A percentile compares a stretch with the other conserved stretches of the same genome.
Conservation (phyloP, 2,797 vertebrate genomes). For the Tinamus major region DNA sequence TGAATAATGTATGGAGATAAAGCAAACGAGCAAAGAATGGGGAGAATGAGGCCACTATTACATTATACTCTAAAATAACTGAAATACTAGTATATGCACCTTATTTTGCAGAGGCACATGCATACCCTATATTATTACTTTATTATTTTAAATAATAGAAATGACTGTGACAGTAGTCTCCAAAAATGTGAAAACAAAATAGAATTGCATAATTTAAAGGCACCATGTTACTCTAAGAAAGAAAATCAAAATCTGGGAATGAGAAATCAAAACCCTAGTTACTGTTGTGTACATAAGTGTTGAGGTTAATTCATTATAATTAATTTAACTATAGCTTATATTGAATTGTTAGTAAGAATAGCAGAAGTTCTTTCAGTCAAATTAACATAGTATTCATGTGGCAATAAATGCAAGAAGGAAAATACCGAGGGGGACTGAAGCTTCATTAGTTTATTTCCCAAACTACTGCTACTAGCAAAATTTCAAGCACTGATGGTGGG, state of each 20-base stretch:
- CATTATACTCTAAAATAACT: background rate
- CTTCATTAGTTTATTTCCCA: constrained; percentile 24
- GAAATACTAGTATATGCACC: background rate
- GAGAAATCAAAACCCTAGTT: background rate
- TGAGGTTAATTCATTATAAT: background rate
- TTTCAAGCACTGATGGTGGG: background rate
- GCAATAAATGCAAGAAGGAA: background rate
- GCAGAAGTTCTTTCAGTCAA: background rate
- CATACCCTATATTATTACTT: background rate
- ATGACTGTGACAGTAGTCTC: background rate
- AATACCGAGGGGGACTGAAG: background rate
- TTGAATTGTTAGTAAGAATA: background rate
- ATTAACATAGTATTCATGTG: background rate
- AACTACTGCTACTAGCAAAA: background rate
- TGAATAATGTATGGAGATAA: background rate
- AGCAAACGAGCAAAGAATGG: background rate
- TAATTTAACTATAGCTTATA: background rate
- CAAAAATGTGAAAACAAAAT: background rate
- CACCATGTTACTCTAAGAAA: background rate
- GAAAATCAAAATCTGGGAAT: background rate
- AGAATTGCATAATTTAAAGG: background rate
- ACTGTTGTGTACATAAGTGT: background rate
- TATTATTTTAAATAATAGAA: background rate
- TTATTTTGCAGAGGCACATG: background rate
- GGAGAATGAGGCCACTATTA: background rate